Base-by-base conservation (phyloP, 2,888 invertebrate genomes). In the Dolichomitus sp. region DNA sequence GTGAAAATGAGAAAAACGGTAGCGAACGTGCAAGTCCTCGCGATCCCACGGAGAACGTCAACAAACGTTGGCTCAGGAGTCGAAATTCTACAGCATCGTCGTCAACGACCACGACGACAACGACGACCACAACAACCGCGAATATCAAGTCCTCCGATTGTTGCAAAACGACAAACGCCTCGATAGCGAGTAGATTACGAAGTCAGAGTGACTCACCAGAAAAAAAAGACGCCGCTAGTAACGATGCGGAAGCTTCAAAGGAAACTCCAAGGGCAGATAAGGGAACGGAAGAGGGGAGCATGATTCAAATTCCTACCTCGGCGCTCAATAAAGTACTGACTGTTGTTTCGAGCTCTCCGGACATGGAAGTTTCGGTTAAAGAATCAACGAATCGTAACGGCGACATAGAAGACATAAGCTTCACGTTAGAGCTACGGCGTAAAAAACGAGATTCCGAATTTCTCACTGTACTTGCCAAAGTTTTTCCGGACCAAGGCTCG, bases 401-500 rank as follows among this genome's bases (percentile, higher is more conserved):
- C 11, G 92, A 92, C 66, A 87, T 86, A 0, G 93, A 93, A 63
- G 93, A 93, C 75, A 93, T 93, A 42, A 93, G 93, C 77, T 93
- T 93, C 74, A 93, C 92, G 0, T 90, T 93, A 30, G 93, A 93
- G 81, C 80, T 93, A 4, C 89, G 91, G 23, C 89, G 91, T 19
- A 92, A 91, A 59, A 93, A 93, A 57, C 86, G 90, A 48, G 85
- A 88, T 4, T 87, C 85, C 6, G 78, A 87, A 9, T 66, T 82
- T 11, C 45, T 87, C 1, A 92, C 90, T 0, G 93, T 91, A 11
- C 87, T 91, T 48, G 93, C 93, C 0, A 91, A 90, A 73, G 93
- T 93, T 33, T 93, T 93, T 81, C 93, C 93, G 3, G 93, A 93
- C 84, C 93, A 92, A 61, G 93, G 92, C 12, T 93, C 92, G 3